Percentiles rank a stretch among this genome's conserved stretches.
phyloP scores from a whole-genome alignment of 2,888 invertebrate genomes.

The Tetranychus piercei region DNA sequence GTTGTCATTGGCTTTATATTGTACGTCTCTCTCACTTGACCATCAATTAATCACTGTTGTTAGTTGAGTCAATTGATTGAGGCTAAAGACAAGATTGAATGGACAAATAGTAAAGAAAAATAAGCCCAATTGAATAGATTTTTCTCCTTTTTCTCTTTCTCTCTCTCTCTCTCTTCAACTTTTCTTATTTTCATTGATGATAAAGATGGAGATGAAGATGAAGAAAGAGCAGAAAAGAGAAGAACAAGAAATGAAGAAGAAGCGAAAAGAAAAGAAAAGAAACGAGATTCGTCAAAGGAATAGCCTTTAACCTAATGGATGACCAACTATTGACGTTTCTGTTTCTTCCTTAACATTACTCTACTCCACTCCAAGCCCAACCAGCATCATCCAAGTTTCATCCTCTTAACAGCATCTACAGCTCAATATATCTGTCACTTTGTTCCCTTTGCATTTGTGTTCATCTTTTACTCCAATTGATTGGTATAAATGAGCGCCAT shows the following conservation, averaged over 20 bases:
- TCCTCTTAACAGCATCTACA: neutral
- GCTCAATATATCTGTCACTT: neutral
- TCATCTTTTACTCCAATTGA: neutral
- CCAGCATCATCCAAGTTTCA: neutral
- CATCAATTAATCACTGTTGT: neutral
- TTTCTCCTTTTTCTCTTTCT: neutral
- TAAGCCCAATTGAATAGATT: neutral
- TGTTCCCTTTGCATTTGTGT: neutral
- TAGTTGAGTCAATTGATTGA: neutral
- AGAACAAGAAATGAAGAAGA: neutral
- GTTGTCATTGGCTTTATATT: neutral
- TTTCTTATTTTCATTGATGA: neutral
- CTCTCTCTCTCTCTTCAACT: no score
- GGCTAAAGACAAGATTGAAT: neutral
- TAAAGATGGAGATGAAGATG: neutral
- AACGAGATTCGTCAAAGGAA: neutral
- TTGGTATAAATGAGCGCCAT: neutral
- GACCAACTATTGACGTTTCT: neutral
- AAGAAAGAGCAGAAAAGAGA: neutral
- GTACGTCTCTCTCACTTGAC: neutral
- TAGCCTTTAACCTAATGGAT: slow-evolving; percentile 1
- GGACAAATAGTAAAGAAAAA: no score
- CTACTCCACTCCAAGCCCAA: neutral
- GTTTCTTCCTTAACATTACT: neutral
- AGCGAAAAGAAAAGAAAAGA: neutral